These are phyloP conservation scores for Gymnobelideus leadbeateri DNA, from an alignment of 2,113 vertebrate species.

Conservation along the genomic window DNA sequence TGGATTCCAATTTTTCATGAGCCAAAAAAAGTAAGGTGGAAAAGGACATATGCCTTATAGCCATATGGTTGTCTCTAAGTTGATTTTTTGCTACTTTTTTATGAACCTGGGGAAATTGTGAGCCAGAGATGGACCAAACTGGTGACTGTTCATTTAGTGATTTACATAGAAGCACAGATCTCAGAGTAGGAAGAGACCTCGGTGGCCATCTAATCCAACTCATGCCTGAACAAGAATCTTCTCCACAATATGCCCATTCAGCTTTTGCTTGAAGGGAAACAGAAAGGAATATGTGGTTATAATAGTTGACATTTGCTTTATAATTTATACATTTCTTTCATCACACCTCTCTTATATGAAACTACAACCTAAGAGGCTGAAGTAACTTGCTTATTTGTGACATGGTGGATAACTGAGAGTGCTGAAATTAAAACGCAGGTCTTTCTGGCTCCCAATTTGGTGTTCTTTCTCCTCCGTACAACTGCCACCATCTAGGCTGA, in stretches of 20 bases:
- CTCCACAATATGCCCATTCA: background rate
- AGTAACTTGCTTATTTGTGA: background rate
- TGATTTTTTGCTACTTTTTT: background rate
- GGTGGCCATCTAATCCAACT: background rate
- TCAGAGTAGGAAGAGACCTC: background rate
- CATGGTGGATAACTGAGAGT: background rate
- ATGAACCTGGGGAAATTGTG: background rate
- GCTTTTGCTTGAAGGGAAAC: background rate
- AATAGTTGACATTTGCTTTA: background rate
- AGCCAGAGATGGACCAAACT: background rate
- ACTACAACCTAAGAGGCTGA: background rate
- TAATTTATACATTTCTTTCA: background rate
- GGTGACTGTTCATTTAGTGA: background rate
- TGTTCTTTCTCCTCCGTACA: background rate
- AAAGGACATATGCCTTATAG: background rate
- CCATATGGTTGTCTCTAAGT: background rate
- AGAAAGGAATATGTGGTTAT: background rate
- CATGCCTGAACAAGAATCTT: background rate
- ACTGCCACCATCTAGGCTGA: background rate
- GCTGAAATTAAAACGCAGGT: background rate
- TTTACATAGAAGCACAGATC: background rate
- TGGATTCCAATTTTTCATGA: background rate
- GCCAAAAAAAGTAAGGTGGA: background rate
- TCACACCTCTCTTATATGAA: background rate
- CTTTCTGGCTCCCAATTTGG: background rate